Percentiles rank a stretch among this genome's conserved stretches.
These are phyloP conservation scores for Lycocerus yunnanus DNA, from an alignment of 2,888 invertebrate genomes.

Conservation along the genomic window DNA sequence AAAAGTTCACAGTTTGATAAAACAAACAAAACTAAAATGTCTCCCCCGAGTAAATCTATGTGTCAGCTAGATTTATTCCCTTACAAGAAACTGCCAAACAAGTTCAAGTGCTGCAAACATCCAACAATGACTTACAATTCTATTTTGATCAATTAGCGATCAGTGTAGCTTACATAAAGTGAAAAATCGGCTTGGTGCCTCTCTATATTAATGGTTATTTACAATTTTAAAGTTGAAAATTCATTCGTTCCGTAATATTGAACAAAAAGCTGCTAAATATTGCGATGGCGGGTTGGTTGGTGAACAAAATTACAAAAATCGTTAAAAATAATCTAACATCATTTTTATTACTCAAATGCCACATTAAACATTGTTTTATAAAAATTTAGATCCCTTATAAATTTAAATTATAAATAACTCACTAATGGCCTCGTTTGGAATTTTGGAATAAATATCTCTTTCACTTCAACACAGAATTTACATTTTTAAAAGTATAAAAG, in stretches of 20 bases:
- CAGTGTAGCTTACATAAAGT: background rate
- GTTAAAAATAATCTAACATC: background rate
- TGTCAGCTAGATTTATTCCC: constrained; percentile 24
- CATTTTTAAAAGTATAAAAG: background rate
- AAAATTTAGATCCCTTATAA: background rate
- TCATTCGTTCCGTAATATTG: background rate
- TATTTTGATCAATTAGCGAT: background rate
- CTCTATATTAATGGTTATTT: background rate
- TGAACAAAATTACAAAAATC: background rate
- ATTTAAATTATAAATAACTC: background rate
- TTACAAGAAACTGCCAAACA: constrained; percentile 17
- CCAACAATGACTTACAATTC: constrained; percentile 11
- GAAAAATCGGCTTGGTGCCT: background rate
- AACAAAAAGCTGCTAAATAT: background rate
- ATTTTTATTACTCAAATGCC: background rate
- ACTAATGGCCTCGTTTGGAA: background rate
- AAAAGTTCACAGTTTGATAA: constrained; percentile 36
- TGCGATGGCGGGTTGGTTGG: background rate
- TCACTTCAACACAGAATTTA: background rate
- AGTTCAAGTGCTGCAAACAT: constrained; percentile 17
- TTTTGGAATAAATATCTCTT: background rate
- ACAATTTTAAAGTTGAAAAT: background rate
- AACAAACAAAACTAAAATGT: constrained; percentile 48
- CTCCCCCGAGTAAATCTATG: constrained; percentile 39
- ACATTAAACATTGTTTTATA: background rate